Evolutionary conservation across 2,797 vertebrate species (phyloP).

Genomic region (Arctocebus calabarensis): DNA sequence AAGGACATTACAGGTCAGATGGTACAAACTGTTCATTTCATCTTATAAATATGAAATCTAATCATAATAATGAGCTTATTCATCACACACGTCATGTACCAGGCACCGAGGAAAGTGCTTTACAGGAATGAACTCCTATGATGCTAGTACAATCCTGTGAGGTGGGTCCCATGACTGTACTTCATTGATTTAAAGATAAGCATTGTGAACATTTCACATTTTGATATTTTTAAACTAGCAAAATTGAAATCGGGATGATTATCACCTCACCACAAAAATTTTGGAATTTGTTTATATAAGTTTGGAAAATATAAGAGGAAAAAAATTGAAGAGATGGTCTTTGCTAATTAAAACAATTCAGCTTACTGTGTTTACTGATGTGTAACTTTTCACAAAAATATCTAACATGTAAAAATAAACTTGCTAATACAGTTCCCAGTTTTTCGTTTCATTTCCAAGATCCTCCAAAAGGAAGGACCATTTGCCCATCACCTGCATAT

Average conservation of each 20-base stretch:
- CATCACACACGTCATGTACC: not conserved
- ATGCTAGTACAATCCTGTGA: not conserved
- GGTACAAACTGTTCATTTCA: not conserved
- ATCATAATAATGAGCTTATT: not conserved
- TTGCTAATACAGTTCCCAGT: not conserved
- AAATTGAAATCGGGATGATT: slow-evolving; percentile 39
- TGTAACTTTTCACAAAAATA: not conserved
- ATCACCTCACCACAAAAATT: not conserved
- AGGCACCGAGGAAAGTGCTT: not conserved
- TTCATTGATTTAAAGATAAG: slow-evolving; percentile 15
- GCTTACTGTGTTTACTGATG: not conserved
- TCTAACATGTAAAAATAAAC: not conserved
- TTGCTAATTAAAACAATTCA: slow-evolving; percentile 15
- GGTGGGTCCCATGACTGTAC: not conserved
- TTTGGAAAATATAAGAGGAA: slow-evolving; percentile 12
- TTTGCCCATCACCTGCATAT: not conserved
- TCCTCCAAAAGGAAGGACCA: not conserved
- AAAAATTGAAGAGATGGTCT: not conserved
- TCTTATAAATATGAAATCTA: not conserved
- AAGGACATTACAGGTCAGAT: not conserved
- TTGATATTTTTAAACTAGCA: not conserved
- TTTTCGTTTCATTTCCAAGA: not conserved
- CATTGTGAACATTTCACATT: not conserved
- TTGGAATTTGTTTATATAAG: not conserved
- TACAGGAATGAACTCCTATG: not conserved